phyloP scores from a whole-genome alignment of 2,888 invertebrate species.

The Azorinus chamasolen region DNA sequence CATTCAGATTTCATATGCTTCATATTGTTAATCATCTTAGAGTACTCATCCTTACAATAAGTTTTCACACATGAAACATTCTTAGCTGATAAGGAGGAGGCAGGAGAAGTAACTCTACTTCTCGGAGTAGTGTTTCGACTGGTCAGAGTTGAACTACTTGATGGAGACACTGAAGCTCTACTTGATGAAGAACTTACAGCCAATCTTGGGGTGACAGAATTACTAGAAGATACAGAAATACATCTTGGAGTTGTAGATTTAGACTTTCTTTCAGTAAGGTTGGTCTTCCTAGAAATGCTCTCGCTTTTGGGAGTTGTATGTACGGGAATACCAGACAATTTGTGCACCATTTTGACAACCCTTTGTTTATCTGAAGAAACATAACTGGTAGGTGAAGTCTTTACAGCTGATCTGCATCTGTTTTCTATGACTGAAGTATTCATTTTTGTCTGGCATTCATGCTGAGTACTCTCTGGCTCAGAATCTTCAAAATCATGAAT shows the following conservation, averaged over 20 bases:
- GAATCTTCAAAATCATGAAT: constrained; percentile 53
- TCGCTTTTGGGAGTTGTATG: background rate
- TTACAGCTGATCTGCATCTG: background rate
- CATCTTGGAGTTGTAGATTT: too few species aligned
- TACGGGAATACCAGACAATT: too few species aligned
- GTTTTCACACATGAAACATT: background rate
- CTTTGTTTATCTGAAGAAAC: too few species aligned
- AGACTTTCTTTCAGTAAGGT: too few species aligned
- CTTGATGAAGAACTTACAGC: background rate
- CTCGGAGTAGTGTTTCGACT: background rate
- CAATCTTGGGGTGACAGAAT: background rate
- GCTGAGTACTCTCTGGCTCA: constrained; percentile 58
- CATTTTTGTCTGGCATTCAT: constrained; percentile 19
- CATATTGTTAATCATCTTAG: too few species aligned
- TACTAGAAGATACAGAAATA: background rate
- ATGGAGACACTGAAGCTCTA: background rate
- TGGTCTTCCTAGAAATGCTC: background rate
- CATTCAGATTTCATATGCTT: too few species aligned
- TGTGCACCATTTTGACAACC: too few species aligned
- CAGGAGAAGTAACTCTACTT: background rate
- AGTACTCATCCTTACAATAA: too few species aligned
- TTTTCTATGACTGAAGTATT: background rate
- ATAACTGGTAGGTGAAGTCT: background rate
- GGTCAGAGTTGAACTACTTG: background rate
- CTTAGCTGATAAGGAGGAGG: background rate